These are phyloP conservation scores for Pteronotus mesoamericanus DNA, from an alignment of 2,797 vertebrate genomes.

Conservation along the genomic window DNA sequence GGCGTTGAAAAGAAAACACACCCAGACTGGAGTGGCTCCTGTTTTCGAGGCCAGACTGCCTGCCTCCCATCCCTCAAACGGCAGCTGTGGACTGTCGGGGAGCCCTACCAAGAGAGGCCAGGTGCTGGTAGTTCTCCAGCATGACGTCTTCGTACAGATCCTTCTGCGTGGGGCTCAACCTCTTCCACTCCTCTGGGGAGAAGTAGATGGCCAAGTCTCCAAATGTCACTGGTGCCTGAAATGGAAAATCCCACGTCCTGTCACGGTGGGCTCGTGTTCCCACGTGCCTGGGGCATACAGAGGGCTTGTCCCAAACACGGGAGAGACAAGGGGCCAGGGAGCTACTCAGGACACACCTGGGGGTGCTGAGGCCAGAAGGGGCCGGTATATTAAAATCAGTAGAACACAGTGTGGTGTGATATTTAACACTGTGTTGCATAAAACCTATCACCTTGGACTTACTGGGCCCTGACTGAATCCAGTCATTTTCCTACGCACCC, in stretches of 20 bases:
- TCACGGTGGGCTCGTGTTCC: not conserved
- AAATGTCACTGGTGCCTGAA: slow-evolving; percentile 55
- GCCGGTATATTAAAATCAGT: not conserved
- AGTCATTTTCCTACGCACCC: not conserved
- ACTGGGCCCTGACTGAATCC: not conserved
- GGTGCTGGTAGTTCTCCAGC: slow-evolving; percentile 63
- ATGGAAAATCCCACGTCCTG: not conserved
- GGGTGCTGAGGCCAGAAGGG: not conserved
- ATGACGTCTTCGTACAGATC: slow-evolving; percentile 58
- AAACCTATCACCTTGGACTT: not conserved
- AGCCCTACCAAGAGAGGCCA: slow-evolving; percentile 48
- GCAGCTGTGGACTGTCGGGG: not conserved
- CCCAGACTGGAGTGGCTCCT: not conserved
- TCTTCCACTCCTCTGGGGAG: slow-evolving; percentile 64
- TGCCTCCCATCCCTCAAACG: not conserved
- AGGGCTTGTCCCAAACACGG: not conserved
- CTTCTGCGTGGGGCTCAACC: slow-evolving; percentile 56
- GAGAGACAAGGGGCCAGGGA: accelerated
- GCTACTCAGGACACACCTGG: not conserved
- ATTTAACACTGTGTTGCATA: not conserved
- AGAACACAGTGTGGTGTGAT: accelerated
- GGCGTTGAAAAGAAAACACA: not conserved
- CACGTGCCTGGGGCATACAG: accelerated
- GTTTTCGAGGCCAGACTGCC: not conserved
- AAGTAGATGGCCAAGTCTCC: slow-evolving; percentile 67